These are phyloP conservation scores for Nerophis lumbriciformis DNA, from an alignment of 2,113 vertebrate genomes.

Conservation along the genomic window DNA sequence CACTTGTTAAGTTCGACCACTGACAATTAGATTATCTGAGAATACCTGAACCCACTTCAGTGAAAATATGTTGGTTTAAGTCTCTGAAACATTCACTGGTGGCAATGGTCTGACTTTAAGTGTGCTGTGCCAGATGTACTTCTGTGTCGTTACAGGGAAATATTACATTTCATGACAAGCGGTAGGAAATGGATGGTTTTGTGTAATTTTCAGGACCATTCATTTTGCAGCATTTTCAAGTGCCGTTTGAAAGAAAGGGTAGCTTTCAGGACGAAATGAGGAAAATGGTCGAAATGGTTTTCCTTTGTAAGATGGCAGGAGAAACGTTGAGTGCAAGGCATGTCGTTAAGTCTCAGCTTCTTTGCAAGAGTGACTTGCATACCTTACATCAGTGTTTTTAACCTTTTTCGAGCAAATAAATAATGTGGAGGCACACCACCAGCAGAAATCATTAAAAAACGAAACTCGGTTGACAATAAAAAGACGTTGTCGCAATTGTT, in stretches of 20 bases:
- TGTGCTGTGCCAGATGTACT: slow-evolving; percentile 6
- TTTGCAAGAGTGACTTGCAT: neutral
- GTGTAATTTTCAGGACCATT: neutral
- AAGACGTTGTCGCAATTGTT: no score
- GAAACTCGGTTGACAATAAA: no score
- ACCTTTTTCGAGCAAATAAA: no score
- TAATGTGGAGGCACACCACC: no score
- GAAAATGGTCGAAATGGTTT: neutral
- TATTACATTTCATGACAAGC: no score
- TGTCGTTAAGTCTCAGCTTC: no score
- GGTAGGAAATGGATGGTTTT: neutral
- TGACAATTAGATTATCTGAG: slow-evolving; percentile 48
- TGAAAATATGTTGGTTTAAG: slow-evolving; percentile 46
- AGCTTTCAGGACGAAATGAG: neutral
- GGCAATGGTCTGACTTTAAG: slow-evolving; percentile 14
- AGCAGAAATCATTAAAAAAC: no score
- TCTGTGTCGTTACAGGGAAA: neutral
- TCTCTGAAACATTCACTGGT: slow-evolving; percentile 39
- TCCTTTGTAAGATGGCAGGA: no score
- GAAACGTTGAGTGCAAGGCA: no score
- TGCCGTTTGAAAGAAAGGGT: neutral
- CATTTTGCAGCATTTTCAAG: neutral
- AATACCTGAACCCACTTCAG: slow-evolving; percentile 41
- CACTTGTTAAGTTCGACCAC: slow-evolving; percentile 65
- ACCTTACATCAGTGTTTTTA: neutral